Percentiles rank a stretch among this genome's conserved stretches.
These are phyloP conservation scores for Pimephales promelas DNA, from an alignment of 2,113 vertebrate genomes.

Conservation along the genomic window DNA sequence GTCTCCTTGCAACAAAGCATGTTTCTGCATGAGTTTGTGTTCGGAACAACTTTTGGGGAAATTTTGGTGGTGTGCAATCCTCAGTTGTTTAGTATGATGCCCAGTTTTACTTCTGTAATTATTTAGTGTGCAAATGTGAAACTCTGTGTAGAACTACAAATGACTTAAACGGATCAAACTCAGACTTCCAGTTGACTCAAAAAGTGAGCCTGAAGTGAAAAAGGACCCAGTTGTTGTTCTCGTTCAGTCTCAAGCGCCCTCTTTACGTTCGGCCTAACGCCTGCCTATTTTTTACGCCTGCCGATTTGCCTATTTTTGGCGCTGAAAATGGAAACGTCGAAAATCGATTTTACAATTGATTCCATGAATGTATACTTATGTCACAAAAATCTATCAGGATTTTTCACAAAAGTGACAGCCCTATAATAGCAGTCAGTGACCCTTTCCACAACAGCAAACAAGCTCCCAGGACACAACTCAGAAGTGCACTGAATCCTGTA, in stretches of 20 bases:
- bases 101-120: background rate
- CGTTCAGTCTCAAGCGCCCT: background rate
- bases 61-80: background rate
- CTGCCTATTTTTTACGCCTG: too few relatives aligned
- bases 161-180: background rate
- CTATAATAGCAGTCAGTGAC: slow-evolving; percentile 33
- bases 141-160: background rate
- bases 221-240: background rate
- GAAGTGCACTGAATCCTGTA: slow-evolving; percentile 35
- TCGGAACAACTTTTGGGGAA: background rate
- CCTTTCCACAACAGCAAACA: slow-evolving; percentile 61
- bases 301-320: too few relatives aligned
- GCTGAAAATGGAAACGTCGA: too few relatives aligned
- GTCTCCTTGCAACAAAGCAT: background rate
- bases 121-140: background rate
- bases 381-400: too few relatives aligned
- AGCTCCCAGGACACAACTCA: slow-evolving; percentile 61
- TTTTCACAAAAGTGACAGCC: too few relatives aligned
- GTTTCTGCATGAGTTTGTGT: background rate
- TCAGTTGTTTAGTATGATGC: background rate
- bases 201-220: background rate
- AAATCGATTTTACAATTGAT: too few relatives aligned
- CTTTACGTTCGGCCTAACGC: too few relatives aligned
- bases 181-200: slow-evolving; percentile 1
- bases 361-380: too few relatives aligned